Evolutionary conservation across 2,797 vertebrate species (phyloP).

Genomic region (Esox masquinongy): DNA sequence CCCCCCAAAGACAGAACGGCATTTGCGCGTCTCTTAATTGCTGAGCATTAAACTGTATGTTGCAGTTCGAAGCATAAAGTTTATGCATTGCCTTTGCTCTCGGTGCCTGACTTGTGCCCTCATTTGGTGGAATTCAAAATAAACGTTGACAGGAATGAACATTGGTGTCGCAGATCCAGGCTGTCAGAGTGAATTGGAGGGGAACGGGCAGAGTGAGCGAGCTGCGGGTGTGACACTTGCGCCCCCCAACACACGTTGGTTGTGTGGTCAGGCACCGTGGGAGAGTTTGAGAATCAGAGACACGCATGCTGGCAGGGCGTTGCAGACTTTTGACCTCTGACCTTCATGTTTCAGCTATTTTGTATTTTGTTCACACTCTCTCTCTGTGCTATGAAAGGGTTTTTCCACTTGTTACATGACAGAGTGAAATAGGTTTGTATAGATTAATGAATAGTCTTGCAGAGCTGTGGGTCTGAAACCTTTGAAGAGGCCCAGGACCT

Average conservation of each 20-base stretch:
- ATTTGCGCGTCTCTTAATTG: neutral
- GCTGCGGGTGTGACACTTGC: neutral
- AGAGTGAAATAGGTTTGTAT: neutral
- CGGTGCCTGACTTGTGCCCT: neutral
- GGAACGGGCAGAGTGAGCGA: neutral
- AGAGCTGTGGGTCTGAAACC: neutral
- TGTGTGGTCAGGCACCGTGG: neutral
- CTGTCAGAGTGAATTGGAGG: neutral
- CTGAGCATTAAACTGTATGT: neutral
- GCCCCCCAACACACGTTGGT: neutral
- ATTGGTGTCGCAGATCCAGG: neutral
- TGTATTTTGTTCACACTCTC: neutral
- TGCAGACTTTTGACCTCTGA: slow-evolving; percentile 1
- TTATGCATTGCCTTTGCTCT: neutral
- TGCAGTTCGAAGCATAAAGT: neutral
- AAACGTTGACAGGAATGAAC: neutral
- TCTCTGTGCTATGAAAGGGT: neutral
- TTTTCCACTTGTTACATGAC: neutral
- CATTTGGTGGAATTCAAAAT: neutral
- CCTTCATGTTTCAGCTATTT: neutral
- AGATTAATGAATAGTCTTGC: neutral
- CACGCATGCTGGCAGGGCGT: neutral
- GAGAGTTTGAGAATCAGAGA: neutral
- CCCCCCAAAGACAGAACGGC: neutral
- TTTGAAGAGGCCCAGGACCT: neutral